phyloP scores from a whole-genome alignment of 2,888 invertebrate species.

The Pseudoips prasinana region DNA sequence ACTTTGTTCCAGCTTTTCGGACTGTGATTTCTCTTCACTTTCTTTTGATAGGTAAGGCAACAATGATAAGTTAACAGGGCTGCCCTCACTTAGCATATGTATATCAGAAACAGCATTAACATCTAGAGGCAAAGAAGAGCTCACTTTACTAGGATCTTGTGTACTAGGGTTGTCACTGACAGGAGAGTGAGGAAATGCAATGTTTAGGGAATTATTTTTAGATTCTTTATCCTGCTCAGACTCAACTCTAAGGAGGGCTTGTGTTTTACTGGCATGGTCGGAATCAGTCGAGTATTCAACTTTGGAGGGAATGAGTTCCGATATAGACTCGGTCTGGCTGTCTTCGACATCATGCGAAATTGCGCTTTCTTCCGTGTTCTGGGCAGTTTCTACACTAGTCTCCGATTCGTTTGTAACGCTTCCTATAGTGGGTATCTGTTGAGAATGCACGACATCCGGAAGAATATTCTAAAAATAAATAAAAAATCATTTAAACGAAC shows the following conservation, averaged over 20 bases:
- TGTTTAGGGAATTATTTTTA: slow-evolving; percentile 45
- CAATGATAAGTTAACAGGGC: slow-evolving; percentile 61
- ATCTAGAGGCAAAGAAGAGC: slow-evolving; percentile 61
- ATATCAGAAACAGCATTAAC: slow-evolving; percentile 53
- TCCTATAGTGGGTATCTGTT: slow-evolving; percentile 65
- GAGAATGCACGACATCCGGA: slow-evolving; percentile 80
- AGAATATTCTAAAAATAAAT: slow-evolving; percentile 80
- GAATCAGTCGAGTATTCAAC: slow-evolving; percentile 61
- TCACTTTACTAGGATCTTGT: slow-evolving; percentile 53
- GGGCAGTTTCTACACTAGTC: slow-evolving; percentile 40
- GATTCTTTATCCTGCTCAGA: slow-evolving; percentile 40
- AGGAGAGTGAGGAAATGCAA: slow-evolving; percentile 42
- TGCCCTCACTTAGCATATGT: slow-evolving; percentile 66
- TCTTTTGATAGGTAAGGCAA: slow-evolving; percentile 64
- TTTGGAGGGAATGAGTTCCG: slow-evolving; percentile 69
- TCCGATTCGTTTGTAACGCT: slow-evolving; percentile 47
- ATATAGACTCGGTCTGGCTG: slow-evolving; percentile 67
- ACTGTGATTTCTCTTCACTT: slow-evolving; percentile 22
- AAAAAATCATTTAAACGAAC: slow-evolving; percentile 36
- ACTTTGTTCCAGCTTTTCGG: slow-evolving; percentile 24
- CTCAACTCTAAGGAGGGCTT: slow-evolving; percentile 42
- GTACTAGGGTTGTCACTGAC: slow-evolving; percentile 47
- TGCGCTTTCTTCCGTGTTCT: slow-evolving; percentile 35
- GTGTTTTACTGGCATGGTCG: slow-evolving; percentile 40
- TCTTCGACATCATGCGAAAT: slow-evolving; percentile 43